These are phyloP conservation scores for Triplophysa rosa DNA, from an alignment of 2,113 vertebrate species.

Conservation along the genomic window DNA sequence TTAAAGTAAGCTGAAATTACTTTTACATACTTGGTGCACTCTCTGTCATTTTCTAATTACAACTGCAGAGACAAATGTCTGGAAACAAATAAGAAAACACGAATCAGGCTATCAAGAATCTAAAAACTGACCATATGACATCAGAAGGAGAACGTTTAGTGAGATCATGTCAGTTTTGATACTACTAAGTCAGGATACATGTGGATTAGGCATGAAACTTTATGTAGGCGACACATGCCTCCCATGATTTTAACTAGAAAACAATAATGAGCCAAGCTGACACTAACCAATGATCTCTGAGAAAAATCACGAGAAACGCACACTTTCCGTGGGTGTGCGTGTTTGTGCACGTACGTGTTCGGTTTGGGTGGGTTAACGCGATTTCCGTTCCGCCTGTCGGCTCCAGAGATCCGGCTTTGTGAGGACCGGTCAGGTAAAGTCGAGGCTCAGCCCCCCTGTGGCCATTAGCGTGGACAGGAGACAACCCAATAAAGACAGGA, in stretches of 20 bases:
- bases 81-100: too few relatives aligned
- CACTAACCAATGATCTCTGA: slow-evolving; percentile 69
- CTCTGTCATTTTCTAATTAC: too few relatives aligned
- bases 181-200: slow-evolving; percentile 53
- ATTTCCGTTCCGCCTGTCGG: slow-evolving; percentile 79
- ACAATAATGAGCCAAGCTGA: slow-evolving; percentile 72
- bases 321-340: slow-evolving; percentile 53
- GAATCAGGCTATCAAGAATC: too few relatives aligned
- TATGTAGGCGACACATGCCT: slow-evolving; percentile 69
- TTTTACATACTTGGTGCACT: too few relatives aligned
- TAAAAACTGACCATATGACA: neutral
- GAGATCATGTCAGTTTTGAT: neutral
- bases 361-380: slow-evolving; percentile 74
- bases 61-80: too few relatives aligned
- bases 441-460: slow-evolving; percentile 70
- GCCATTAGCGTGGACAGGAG: slow-evolving; percentile 79
- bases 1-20: too few relatives aligned
- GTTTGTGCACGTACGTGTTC: slow-evolving; percentile 64
- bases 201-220: slow-evolving; percentile 49
- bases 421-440: slow-evolving; percentile 78
- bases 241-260: slow-evolving; percentile 62
- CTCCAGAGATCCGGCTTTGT: slow-evolving; percentile 72
- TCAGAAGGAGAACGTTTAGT: neutral
- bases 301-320: slow-evolving; percentile 60
- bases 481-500: slow-evolving; percentile 75